These are phyloP conservation scores for Sclerodermus sp. DNA, from an alignment of 2,888 invertebrate genomes.

Conservation along the genomic window DNA sequence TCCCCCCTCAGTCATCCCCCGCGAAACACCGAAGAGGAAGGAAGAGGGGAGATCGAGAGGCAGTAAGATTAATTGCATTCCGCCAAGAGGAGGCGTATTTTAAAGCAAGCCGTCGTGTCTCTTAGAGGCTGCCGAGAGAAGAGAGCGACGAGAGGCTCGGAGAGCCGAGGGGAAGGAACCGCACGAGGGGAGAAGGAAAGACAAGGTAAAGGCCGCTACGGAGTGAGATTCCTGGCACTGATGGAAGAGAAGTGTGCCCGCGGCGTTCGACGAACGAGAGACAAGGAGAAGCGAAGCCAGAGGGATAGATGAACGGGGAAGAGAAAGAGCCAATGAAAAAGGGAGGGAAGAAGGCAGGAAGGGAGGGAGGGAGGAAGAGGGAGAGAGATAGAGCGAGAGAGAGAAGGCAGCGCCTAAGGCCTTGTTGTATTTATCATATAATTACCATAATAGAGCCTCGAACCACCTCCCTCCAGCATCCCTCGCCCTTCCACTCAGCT, in stretches of 20 bases:
- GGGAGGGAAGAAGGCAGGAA: constrained; percentile 15
- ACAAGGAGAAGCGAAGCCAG: constrained; percentile 12
- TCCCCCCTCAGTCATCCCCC: constrained; percentile 18
- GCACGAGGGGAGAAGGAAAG: constrained; percentile 25
- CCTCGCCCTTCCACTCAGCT: constrained; percentile 8
- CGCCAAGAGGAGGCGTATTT: constrained; percentile 48
- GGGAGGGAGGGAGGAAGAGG: constrained; percentile 12
- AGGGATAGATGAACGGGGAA: constrained; percentile 17
- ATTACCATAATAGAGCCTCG: constrained; percentile 57
- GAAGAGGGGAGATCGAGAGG: constrained; percentile 30
- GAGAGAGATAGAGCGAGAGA: constrained; percentile 8
- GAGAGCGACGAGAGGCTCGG: constrained; percentile 7
- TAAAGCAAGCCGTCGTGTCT: constrained; percentile 46
- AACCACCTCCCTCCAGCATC: constrained; percentile 29
- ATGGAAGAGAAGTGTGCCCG: constrained; percentile 37
- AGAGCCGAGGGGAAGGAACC: constrained; percentile 32
- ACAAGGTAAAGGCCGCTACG: constrained; percentile 26
- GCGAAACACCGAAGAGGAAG: constrained; percentile 10
- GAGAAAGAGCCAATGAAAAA: constrained; percentile 5
- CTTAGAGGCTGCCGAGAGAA: constrained; percentile 25
- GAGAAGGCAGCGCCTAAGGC: constrained; percentile 49
- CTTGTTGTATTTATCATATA: constrained; percentile 59
- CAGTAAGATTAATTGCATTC: constrained; percentile 57
- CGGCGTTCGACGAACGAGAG: constrained; percentile 10
- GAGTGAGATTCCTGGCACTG: constrained; percentile 48